Percentiles rank a stretch among this genome's conserved stretches.
Evolutionary conservation across 2,113 vertebrate genomes (phyloP).

Genomic region (Saimiri boliviensis): DNA sequence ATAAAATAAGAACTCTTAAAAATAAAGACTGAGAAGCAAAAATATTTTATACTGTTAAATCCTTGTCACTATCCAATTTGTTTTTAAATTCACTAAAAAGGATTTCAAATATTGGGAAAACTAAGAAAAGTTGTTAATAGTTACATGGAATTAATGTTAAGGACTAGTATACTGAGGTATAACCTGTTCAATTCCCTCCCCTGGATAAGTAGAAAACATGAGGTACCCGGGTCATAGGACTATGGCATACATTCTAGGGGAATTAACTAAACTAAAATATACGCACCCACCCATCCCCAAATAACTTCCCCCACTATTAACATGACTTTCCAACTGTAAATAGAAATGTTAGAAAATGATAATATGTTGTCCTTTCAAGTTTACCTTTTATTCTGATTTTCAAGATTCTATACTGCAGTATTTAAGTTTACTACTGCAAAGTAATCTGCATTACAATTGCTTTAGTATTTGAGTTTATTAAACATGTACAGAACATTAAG

Average conservation of each 20-base stretch:
- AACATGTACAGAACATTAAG: background rate
- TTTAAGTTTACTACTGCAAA: background rate
- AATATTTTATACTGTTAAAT: slow-evolving; percentile 17
- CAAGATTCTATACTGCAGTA: background rate
- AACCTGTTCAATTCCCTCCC: background rate
- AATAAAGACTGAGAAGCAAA: background rate
- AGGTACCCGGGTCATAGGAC: background rate
- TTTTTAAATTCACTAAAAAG: slow-evolving; percentile 8
- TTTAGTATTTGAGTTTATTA: background rate
- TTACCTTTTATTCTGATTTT: slow-evolving; percentile 42
- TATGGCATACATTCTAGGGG: background rate
- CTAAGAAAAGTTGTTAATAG: background rate
- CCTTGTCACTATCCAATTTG: background rate
- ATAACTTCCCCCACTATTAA: background rate
- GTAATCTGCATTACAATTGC: background rate
- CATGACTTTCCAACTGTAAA: background rate
- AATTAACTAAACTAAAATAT: background rate
- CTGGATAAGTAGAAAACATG: background rate
- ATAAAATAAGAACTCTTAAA: background rate
- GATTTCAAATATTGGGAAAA: background rate
- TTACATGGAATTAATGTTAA: background rate
- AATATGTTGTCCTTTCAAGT: background rate
- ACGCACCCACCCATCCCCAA: background rate
- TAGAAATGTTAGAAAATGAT: background rate
- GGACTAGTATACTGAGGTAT: background rate